A percentile compares a stretch with the other conserved stretches of the same genome.
Evolutionary conservation across 2,888 invertebrate genomes (phyloP).

Genomic region (Dromius quadrimaculatus): DNA sequence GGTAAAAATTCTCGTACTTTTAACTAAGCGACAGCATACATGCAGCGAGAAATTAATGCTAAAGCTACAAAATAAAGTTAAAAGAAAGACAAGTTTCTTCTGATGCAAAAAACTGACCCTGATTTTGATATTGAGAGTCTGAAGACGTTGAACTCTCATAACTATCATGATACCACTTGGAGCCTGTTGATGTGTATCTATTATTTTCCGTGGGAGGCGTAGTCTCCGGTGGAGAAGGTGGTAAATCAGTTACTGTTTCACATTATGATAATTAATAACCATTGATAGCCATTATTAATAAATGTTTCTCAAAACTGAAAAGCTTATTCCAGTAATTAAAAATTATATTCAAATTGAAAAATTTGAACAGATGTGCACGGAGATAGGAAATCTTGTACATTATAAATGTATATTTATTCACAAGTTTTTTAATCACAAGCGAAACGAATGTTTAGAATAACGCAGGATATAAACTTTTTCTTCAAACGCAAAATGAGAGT

Average conservation of each 20-base stretch:
- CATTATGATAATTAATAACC: constrained; percentile 20
- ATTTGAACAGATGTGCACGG: too few species aligned
- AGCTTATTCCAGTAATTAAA: too few species aligned
- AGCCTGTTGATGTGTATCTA: constrained; percentile 22
- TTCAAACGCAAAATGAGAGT: too few species aligned
- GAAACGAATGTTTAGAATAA: too few species aligned
- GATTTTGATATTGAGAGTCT: constrained; percentile 43
- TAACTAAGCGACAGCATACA: neutral
- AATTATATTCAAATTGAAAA: too few species aligned
- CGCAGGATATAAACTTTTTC: too few species aligned
- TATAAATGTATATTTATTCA: too few species aligned
- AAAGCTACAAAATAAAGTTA: neutral
- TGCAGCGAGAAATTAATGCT: constrained; percentile 4
- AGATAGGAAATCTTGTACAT: too few species aligned
- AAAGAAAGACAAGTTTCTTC: constrained; percentile 28
- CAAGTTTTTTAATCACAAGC: too few species aligned
- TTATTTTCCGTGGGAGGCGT: constrained; percentile 67
- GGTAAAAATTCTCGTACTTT: too few species aligned
- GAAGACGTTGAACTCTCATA: constrained; percentile 46
- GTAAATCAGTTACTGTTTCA: constrained; percentile 60
- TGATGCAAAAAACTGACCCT: constrained; percentile 34
- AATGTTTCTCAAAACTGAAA: constrained; percentile 2
- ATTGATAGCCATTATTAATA: neutral
- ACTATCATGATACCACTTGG: constrained; percentile 50
- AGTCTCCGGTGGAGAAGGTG: constrained; percentile 72